A percentile compares a stretch with the other conserved stretches of the same genome.
Evolutionary conservation across 2,888 invertebrate species (phyloP).

Genomic region (Perizoma flavofasciatum): DNA sequence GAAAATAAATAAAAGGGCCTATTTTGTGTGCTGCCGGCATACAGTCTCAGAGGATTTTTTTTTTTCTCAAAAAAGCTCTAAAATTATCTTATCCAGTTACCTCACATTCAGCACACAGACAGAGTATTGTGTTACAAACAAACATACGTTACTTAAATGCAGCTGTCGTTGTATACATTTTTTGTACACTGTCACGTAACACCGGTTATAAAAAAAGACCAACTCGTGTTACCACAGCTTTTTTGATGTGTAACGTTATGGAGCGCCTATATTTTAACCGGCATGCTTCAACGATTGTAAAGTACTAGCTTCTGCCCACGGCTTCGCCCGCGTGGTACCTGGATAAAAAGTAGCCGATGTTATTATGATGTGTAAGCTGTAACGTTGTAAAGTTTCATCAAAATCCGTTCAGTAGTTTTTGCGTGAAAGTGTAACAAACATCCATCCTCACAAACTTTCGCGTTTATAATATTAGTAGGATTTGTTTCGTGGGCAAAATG

Average conservation of each 20-base stretch:
- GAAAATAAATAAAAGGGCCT: too few relatives aligned
- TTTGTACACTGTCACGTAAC: slow-evolving; percentile 18
- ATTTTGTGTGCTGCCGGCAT: too few relatives aligned
- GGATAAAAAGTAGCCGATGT: too few relatives aligned
- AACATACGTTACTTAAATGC: slow-evolving; percentile 25
- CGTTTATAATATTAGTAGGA: too few relatives aligned
- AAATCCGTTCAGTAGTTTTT: too few relatives aligned
- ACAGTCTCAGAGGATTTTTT: too few relatives aligned
- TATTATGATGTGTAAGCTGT: too few relatives aligned
- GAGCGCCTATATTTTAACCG: slow-evolving; percentile 11
- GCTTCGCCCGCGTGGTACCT: too few relatives aligned
- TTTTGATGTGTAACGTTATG: slow-evolving; percentile 8
- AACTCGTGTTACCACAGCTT: slow-evolving; percentile 12
- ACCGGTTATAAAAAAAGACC: neutral
- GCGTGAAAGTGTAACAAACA: too few relatives aligned
- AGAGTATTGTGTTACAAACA: slow-evolving; percentile 34
- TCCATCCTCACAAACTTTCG: too few relatives aligned
- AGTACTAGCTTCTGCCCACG: slow-evolving; percentile 11
- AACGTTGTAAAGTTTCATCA: too few relatives aligned
- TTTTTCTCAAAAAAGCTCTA: neutral
- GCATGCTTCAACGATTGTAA: slow-evolving; percentile 12
- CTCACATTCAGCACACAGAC: slow-evolving; percentile 20
- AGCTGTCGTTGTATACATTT: slow-evolving; percentile 34
- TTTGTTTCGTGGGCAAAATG: neutral
- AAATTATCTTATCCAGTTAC: slow-evolving; percentile 30